Base-by-base conservation (phyloP, 2,797 vertebrate species). In the Channa striata region DNA sequence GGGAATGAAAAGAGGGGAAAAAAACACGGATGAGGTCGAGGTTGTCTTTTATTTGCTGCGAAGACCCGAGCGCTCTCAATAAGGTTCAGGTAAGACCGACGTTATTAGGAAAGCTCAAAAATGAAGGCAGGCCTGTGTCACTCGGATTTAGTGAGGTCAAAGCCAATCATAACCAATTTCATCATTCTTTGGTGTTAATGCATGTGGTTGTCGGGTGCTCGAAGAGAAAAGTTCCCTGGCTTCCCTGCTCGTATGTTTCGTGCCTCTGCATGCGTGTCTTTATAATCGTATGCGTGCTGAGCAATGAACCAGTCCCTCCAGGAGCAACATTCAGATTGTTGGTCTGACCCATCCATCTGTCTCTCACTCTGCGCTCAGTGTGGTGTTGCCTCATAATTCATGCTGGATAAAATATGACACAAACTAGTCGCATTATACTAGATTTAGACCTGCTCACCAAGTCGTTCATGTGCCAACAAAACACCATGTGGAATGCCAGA, bases 61-160 rank as follows among this genome's bases (percentile, higher is more conserved):
- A 83, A 87, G 89, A 89, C 86, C 89, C 1, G 48, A 77, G 80
- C 84, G 89, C 81, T 89, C 88, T 89, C 87, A 87, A 84, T 90
- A 91, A 91, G 80, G 77, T 77, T 70, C 71, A 62, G 85, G 86
- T 92, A 92, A 91, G 81, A 90, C 87, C 84, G 58, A 54, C 80
- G 69, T 92, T 92, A 93, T 93, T 92, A 91, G 89, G 90, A 89
- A 87, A 88, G 75, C 87, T 87, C 81, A 83, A 76, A 84, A 83
- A 85, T 56, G 51, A 78, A 81, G 67, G 79, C 30, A 61, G 78
- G 53, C 58, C 67, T 51, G 66, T 84, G 85, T 84, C 88, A 78
- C 81, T 63, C 51, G 83, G 89, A 90, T 89, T 92, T 92, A 87
- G 76, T 76, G 70, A 64, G 84, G 81, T 78, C 85, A 91, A 80